Base-by-base conservation (phyloP, 2,113 vertebrate species). In the Typhlomys cinereus region DNA sequence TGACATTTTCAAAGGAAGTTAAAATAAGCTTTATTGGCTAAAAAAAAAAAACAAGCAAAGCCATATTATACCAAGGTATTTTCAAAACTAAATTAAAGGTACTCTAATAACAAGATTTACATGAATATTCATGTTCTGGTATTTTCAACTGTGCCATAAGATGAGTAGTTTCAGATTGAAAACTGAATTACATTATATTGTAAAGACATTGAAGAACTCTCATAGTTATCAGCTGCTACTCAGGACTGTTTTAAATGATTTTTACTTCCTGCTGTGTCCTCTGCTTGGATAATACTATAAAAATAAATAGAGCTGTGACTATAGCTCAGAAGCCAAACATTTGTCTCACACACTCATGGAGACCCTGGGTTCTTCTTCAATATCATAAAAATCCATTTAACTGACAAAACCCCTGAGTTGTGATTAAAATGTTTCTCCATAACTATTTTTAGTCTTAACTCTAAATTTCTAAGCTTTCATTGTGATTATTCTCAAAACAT, bases 401-500 rank as follows among this genome's bases (percentile, higher is more conserved):
- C 2, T 62, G 52, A 85, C 34, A 86, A 48, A 41, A 91, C 48
- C 0, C 46, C 21, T 87, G 52, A 94, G 41, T 36, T 88, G 41
- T n/a, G 64, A 86, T 29, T 91, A 96, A 96, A 36, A 1, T 41
- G 15, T 74, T 76, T 86, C n/a, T 52, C 95, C 81, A 54, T 27
- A 36, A 69, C 4, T 18, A 84, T 93, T 64, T 95, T 96, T n/a
- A 67, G 34, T 18, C 8, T 93, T 83, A 91, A 91, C 67, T 64
- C 27, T 70, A 80, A 84, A 89, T 62, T 12, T 78, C 67, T 34
- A 74, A 5, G 87, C 62, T 96, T 95, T 93, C 6, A 64, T 91
- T 88, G 90, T 9, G 21, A 18, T 84, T 67, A 57, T 8, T 82
- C 10, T 64, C 5, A 39, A 91, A 61, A 44, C 59, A 70, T n/a